Evolutionary conservation across 2,888 invertebrate genomes (phyloP).

Genomic region (Chrysopilus asiliformis): DNA sequence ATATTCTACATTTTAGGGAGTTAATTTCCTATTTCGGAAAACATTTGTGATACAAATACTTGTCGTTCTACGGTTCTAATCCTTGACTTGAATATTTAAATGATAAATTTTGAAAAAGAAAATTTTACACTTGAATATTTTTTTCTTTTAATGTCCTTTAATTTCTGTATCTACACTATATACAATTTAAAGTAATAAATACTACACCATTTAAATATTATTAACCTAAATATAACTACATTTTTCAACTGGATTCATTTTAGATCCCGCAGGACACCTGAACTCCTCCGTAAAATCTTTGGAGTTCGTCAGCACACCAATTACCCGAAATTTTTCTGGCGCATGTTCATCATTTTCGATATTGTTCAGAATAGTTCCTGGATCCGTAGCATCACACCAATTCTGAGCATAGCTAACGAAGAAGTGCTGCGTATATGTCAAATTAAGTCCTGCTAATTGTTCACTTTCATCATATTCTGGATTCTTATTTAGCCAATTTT

Average conservation of each 20-base stretch:
- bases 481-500: slow-evolving; percentile 44
- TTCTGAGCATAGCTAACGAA: slow-evolving; percentile 74
- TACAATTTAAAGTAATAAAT: too few species aligned
- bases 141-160: too few species aligned
- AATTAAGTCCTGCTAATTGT: slow-evolving; percentile 49
- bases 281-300: slow-evolving; percentile 55
- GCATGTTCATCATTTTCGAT: slow-evolving; percentile 63
- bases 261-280: slow-evolving; percentile 46
- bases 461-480: slow-evolving; percentile 32
- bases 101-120: too few species aligned
- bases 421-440: slow-evolving; percentile 62
- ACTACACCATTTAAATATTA: too few species aligned
- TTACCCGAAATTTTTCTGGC: slow-evolving; percentile 58
- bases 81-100: too few species aligned
- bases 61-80: too few species aligned
- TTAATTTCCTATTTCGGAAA: too few species aligned
- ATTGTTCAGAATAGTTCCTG: slow-evolving; percentile 58
- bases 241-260: slow-evolving; percentile 58
- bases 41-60: too few species aligned
- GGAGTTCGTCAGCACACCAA: slow-evolving; percentile 56
- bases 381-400: slow-evolving; percentile 60
- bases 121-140: too few species aligned
- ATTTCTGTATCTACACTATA: too few species aligned
- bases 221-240: too few species aligned
- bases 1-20: too few species aligned